Conservation (phyloP, 2,113 vertebrate genomes). For the Paratilapia polleni region DNA sequence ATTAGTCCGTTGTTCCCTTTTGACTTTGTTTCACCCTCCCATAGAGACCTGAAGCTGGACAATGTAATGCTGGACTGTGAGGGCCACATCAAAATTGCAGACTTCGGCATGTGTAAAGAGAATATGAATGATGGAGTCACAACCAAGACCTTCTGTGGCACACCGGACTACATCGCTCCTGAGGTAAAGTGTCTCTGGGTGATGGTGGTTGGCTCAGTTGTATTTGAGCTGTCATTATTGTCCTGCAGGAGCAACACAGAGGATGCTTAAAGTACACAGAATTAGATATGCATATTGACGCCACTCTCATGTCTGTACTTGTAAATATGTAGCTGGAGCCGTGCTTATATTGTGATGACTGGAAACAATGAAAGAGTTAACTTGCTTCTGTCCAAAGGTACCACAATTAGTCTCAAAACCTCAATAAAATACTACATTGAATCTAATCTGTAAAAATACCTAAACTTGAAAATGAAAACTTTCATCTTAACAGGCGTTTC, state of each 20-base stretch:
- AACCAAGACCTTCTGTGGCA: conserved; percentile 98
- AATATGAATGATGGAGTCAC: conserved; percentile 90
- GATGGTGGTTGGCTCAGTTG: background rate
- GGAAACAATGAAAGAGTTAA: too few species aligned
- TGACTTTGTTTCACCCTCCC: background rate
- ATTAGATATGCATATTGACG: background rate
- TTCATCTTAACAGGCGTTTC: background rate
- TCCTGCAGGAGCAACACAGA: background rate
- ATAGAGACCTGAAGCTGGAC: conserved; percentile 95
- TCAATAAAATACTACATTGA: background rate
- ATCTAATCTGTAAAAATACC: background rate
- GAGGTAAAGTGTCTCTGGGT: conserved; percentile 83
- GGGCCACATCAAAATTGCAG: conserved; percentile 98
- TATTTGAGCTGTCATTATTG: background rate
- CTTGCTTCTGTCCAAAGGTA: background rate
- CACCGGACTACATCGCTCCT: conserved; percentile 97
- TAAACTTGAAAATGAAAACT: background rate
- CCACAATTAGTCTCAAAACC: background rate
- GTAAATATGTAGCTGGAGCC: background rate
- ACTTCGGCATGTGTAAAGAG: conserved; percentile 99
- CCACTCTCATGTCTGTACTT: background rate
- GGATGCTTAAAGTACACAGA: background rate
- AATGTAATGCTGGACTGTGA: conserved; percentile 98
- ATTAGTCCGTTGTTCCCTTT: background rate
- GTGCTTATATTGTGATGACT: background rate